A percentile compares a stretch with the other conserved stretches of the same genome.
phyloP scores from a whole-genome alignment of 1,140 invertebrate species.

The Drosophila ananassae region DNA sequence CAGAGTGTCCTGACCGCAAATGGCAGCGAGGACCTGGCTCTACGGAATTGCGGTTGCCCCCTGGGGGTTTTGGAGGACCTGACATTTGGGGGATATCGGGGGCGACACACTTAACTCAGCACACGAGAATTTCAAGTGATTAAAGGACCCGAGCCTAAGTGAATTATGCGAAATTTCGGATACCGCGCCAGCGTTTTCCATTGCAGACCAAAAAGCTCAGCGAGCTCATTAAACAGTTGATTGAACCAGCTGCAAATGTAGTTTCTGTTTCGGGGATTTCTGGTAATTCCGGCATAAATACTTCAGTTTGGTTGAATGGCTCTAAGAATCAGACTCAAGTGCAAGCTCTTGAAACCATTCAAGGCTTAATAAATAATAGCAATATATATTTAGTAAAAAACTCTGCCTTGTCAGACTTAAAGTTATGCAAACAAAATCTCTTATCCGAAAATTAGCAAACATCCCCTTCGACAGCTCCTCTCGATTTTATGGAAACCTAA shows the following conservation, averaged over 20 bases:
- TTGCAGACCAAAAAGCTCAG: background rate
- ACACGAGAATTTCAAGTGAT: slow-evolving; percentile 33
- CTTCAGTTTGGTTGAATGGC: background rate
- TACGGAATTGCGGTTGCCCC: slow-evolving; percentile 38
- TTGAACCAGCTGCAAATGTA: background rate
- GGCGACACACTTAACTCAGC: slow-evolving; percentile 3
- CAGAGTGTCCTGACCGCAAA: slow-evolving; percentile 64
- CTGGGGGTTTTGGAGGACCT: background rate
- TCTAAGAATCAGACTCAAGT: background rate
- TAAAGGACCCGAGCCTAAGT: slow-evolving; percentile 19
- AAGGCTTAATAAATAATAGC: too few species aligned
- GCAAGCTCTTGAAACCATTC: too few species aligned
- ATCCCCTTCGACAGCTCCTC: background rate
- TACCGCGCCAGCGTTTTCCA: background rate
- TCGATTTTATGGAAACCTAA: slow-evolving; percentile 20
- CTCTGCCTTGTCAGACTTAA: background rate
- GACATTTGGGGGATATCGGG: slow-evolving; percentile 5
- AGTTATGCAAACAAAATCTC: slow-evolving; percentile 7
- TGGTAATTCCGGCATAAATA: background rate
- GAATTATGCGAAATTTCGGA: slow-evolving; percentile 17
- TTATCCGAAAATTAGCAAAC: slow-evolving; percentile 19
- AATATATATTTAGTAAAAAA: too few species aligned
- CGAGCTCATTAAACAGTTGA: background rate
- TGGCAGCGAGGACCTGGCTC: slow-evolving; percentile 44
- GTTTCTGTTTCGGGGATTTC: background rate